Evolutionary conservation across 2,888 invertebrate genomes (phyloP), one percentile per base, ranked within the genome.

Genomic region (Brenthis ino): DNA sequence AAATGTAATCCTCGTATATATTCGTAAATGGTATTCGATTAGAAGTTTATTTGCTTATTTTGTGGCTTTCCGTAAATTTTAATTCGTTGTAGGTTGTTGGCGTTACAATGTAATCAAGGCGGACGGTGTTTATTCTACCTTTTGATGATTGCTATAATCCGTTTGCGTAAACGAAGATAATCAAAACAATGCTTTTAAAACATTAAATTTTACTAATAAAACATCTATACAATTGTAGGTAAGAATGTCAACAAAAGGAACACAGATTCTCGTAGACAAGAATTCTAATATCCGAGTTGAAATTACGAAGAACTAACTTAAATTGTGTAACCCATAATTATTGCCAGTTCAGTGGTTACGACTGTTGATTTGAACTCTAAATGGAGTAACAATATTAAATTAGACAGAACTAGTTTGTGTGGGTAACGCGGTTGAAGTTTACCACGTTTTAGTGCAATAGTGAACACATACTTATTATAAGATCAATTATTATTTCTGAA

Each of bases 1-100:
- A 61, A 60, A 65, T 56, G 20, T 61, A 53, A 63, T 63, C 53
- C 53, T 37, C 33, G 51, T 53, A 37, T 33, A 43, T 33, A 55
- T 37, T 67, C 14, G 37, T 28, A 56, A 67, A 61, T 55, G 61
- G 50, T 51, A 50, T 69, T 65, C 63, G 57, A 72, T 70, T 72
- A 68, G 55, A 60, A 65, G 54, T 68, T 72, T 70, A 69, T 68
- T 70, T 68, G 58, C 55, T 60, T 63, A 63, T 43, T 70, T 67
- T 68, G 72, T 54, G 67, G 67, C 16, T 72, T 54, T 67, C 24
- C n/a, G 43, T 64, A 64, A 64, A 72, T 63, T 67, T 57, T 48
- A 53, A 61, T 57, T 65, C 64, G 56, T 50, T 69, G 28, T 56
- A 51, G 50, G 54, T 64, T 43, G n/a, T 70, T 63, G 43, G 53